Base-by-base conservation (phyloP, 2,113 vertebrate genomes). In the Pollachius pollachius region DNA sequence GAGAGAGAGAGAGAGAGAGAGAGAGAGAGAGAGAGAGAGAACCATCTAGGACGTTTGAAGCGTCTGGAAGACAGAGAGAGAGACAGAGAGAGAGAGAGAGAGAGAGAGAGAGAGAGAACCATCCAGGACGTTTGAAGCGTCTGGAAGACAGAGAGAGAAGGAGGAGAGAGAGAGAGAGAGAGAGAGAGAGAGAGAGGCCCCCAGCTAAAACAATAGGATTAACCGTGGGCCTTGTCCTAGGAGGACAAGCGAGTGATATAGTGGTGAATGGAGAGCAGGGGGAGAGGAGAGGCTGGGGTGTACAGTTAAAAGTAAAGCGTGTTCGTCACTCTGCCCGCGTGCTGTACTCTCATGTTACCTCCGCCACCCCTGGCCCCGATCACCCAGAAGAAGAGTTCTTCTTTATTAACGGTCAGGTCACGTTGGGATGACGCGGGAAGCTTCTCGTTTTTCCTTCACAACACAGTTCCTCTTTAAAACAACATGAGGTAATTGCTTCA, bases 341-440 rank as follows among this genome's bases (percentile, higher is more conserved):
- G 41, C 41, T 48, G 11, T 48, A 13, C 66, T 60, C 83, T 85
- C 80, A 74, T 58, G 17, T 85, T 83, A 81, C 81, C 73, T 64
- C 70, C 61, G 59, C 62, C 48, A 18, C 15, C 59, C 52, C 74
- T 74, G 70, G 71, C 21, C 23, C 57, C 72, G 37, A 48, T 13
- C 41, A 1, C 41, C 41, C 41, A 48, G 11, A 48, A 48, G 41
- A 48, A 48, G 41, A 48, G 7, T 48, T 48, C 41, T 48, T 48
- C 41, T 48, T 48, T 13, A 12, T 48, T 48, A 48, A 9, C 12
- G 11, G 37, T 9, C 41, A 13, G 41, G 41, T 48, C 41, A 48
- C 41, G 41, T 48, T 13, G 41, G 41, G 30, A 4, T 34, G 30
- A 34, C 30, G 11, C 8, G 11, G 12, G 12, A 7, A 48, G 41